phyloP scores from a whole-genome alignment of 1,140 invertebrate genomes.

The Lycorma delicatula region DNA sequence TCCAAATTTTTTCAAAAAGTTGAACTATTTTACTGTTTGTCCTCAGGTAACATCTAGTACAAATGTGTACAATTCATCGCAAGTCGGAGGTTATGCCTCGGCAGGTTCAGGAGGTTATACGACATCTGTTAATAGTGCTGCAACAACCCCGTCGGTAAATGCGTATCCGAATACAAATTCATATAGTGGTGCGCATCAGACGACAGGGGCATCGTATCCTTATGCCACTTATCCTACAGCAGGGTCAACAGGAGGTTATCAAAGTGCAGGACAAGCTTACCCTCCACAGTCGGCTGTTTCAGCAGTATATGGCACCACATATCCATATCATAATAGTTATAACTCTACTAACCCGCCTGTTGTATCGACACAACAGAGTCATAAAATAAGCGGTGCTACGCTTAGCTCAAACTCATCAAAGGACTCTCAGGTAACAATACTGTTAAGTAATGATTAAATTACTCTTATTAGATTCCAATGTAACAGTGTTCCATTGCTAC shows the following conservation, averaged over 20 bases:
- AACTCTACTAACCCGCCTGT: not conserved
- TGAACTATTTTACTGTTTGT: too few relatives aligned
- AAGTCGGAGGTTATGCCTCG: slow-evolving; percentile 9
- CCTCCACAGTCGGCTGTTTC: not conserved
- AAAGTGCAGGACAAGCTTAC: not conserved
- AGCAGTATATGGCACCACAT: not conserved
- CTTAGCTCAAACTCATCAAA: slow-evolving; percentile 10
- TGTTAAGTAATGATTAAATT: not conserved
- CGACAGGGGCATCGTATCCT: not conserved
- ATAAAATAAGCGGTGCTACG: slow-evolving; percentile 12
- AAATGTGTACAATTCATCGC: slow-evolving; percentile 11
- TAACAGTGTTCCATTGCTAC: too few relatives aligned
- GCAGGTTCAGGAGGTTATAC: slow-evolving; percentile 9
- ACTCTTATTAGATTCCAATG: too few relatives aligned
- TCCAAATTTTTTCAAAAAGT: too few relatives aligned
- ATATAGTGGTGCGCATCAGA: slow-evolving; percentile 4
- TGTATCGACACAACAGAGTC: slow-evolving; percentile 4
- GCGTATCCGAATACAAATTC: slow-evolving; percentile 9
- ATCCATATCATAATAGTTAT: slow-evolving; percentile 10
- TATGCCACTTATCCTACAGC: slow-evolving; percentile 7
- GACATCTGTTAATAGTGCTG: slow-evolving; percentile 6
- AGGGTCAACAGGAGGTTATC: not conserved
- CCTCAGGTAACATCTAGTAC: slow-evolving; percentile 14
- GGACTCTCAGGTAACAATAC: slow-evolving; percentile 17
- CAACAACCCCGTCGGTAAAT: slow-evolving; percentile 13